Percentiles rank a stretch among this genome's conserved stretches.
These are phyloP conservation scores for Choreutis nemorana DNA, from an alignment of 2,888 invertebrate genomes.

Conservation along the genomic window DNA sequence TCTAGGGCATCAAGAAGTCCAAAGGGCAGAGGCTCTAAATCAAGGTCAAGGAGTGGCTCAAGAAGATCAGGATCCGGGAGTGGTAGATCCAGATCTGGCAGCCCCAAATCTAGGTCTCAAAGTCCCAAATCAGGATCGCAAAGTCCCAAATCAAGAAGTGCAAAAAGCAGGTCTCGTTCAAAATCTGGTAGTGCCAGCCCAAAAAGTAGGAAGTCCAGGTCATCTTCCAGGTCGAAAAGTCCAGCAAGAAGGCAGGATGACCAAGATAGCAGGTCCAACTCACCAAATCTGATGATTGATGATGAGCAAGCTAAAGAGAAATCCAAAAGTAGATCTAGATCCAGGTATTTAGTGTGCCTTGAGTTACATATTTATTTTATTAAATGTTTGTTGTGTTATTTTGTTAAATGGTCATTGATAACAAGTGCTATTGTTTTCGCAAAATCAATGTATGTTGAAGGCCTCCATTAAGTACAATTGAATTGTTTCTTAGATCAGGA, in stretches of 20 bases:
- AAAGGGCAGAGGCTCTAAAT: constrained; percentile 12
- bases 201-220: constrained; percentile 33
- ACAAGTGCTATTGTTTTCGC: background rate
- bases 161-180: constrained; percentile 36
- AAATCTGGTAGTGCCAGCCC: constrained; percentile 51
- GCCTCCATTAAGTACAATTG: no score
- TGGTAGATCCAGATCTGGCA: constrained; percentile 35
- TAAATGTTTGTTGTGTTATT: constrained; percentile 1
- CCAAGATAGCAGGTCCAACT: constrained; percentile 57
- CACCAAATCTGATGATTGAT: constrained; percentile 62
- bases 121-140: constrained; percentile 32
- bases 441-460: no score
- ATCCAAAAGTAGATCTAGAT: constrained; percentile 50
- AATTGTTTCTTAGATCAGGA: constrained; percentile 34
- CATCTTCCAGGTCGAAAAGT: constrained; percentile 38
- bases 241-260: constrained; percentile 33
- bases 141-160: constrained; percentile 23
- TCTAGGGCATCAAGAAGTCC: constrained; percentile 10
- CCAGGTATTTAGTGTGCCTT: no score
- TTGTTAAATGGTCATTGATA: background rate
- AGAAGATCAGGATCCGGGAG: constrained; percentile 25
- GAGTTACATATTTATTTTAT: constrained; percentile 4
- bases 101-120: constrained; percentile 27
- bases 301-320: constrained; percentile 45
- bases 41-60: constrained; percentile 17